Percentiles rank a stretch among this genome's conserved stretches.
Conservation (phyloP, 2,113 vertebrate genomes). For the Toxotes jaculatrix region DNA sequence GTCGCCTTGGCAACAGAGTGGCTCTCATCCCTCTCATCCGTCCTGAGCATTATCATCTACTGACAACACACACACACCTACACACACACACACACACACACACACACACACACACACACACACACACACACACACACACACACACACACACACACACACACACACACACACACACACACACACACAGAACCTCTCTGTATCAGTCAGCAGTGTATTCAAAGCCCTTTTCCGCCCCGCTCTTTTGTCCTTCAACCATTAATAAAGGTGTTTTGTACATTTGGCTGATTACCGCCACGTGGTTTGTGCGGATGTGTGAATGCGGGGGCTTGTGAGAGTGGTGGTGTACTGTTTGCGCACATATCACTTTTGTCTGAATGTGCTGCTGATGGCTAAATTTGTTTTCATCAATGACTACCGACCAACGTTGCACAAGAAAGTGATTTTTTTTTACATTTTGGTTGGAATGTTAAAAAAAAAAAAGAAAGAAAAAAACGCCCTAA, state of each 20-base stretch:
- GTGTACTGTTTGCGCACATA: constrained; percentile 37
- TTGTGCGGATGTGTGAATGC: constrained; percentile 59
- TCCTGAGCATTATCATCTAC: constrained; percentile 78
- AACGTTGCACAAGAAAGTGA: neutral
- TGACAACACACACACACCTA: constrained; percentile 37
- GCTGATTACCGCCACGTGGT: constrained; percentile 60
- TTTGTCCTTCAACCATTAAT: constrained; percentile 74
- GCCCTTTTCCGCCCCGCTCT: constrained; percentile 54
- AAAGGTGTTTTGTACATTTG: constrained; percentile 72
- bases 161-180: constrained; percentile 36
- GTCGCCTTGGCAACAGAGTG: constrained; percentile 81
- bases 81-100: constrained; percentile 33
- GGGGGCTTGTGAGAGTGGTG: constrained; percentile 39
- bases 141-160: constrained; percentile 39
- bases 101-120: constrained; percentile 35
- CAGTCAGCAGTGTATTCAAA: constrained; percentile 74
- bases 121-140: constrained; percentile 31
- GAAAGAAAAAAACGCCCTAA: neutral
- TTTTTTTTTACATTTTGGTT: neutral
- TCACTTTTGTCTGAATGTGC: constrained; percentile 58
- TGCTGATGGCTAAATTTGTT: constrained; percentile 58
- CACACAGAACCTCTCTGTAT: constrained; percentile 31
- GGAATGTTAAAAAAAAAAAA: neutral
- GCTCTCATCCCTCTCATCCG: constrained; percentile 79
- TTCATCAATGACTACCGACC: constrained; percentile 52